Evolutionary conservation across 2,797 vertebrate species (phyloP).

Genomic region (Monodelphis domestica): DNA sequence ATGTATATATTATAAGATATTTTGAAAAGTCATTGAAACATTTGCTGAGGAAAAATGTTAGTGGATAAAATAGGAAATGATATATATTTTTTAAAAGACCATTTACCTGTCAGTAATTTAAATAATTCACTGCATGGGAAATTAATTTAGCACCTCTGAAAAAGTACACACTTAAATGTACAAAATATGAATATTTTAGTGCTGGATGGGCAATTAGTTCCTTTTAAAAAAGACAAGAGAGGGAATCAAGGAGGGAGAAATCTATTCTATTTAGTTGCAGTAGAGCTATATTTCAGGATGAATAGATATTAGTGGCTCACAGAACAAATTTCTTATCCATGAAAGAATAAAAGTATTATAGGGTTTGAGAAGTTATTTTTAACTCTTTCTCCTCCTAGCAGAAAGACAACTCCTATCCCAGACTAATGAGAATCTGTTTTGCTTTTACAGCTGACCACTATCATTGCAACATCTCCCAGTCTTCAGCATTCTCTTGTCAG

Average conservation of each 20-base stretch:
- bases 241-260: slow-evolving; percentile 11
- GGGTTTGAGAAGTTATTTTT: slow-evolving; percentile 12
- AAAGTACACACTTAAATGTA: neutral
- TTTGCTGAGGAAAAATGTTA: slow-evolving; percentile 47
- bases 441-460: neutral
- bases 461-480: neutral
- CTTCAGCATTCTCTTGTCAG: neutral
- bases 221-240: slow-evolving; percentile 17
- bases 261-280: neutral
- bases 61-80: slow-evolving; percentile 19
- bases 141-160: slow-evolving; percentile 31
- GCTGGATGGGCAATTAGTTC: neutral
- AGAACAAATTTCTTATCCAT: neutral
- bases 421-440: neutral
- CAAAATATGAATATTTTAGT: slow-evolving; percentile 42
- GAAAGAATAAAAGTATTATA: neutral
- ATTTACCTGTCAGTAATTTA: slow-evolving; percentile 2
- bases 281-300: slow-evolving; percentile 19
- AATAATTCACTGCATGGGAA: neutral
- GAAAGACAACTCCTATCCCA: neutral
- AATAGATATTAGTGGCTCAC: slow-evolving; percentile 28
- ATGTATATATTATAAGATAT: neutral
- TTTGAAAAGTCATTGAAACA: slow-evolving; percentile 5
- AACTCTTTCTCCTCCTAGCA: neutral
- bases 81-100: neutral